Evolutionary conservation across 2,113 vertebrate species (phyloP).

Genomic region (Sphyrna mokarran): DNA sequence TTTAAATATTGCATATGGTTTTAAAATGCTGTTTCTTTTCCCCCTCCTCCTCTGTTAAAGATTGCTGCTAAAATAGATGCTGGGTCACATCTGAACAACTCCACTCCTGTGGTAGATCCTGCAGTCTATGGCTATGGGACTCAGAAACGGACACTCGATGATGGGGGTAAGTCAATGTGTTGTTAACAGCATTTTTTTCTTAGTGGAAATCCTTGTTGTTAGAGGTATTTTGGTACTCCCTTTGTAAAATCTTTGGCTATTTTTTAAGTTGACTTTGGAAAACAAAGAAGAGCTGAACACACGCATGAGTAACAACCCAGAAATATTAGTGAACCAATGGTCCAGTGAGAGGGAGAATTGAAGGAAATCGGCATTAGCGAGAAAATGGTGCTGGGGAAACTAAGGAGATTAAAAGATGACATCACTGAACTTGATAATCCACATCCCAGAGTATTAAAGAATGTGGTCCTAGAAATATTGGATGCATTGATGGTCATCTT

Average conservation of each 20-base stretch:
- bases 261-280: background rate
- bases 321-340: too few species aligned
- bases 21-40: background rate
- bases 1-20: background rate
- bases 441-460: too few species aligned
- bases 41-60: conserved; percentile 54
- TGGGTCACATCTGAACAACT: conserved; percentile 90
- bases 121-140: conserved; percentile 84
- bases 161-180: conserved; percentile 70
- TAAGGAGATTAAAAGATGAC: too few species aligned
- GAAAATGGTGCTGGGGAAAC: too few species aligned
- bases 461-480: too few species aligned
- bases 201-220: background rate
- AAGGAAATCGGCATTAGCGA: too few species aligned
- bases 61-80: conserved; percentile 96
- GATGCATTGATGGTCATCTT: too few species aligned
- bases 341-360: too few species aligned
- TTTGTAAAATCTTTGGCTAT: background rate
- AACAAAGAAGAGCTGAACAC: too few species aligned
- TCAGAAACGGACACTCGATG: conserved; percentile 85
- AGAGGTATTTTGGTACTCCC: background rate
- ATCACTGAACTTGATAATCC: too few species aligned
- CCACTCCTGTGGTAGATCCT: conserved; percentile 79
- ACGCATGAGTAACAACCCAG: too few species aligned
- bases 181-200: background rate